Conservation (phyloP, 2,797 vertebrate species). For the Poecile montanus region DNA sequence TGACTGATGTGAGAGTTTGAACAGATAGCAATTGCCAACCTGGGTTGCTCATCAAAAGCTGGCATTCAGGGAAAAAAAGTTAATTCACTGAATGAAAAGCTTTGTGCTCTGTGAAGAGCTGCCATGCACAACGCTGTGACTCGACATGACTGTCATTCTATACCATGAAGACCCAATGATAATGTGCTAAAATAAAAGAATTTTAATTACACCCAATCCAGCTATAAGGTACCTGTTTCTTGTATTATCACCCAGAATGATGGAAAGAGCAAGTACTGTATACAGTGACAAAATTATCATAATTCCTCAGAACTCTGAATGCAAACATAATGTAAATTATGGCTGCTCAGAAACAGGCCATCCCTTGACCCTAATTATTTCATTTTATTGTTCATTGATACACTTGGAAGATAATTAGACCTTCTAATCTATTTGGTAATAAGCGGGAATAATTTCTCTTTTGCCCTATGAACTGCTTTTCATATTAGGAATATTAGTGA, state of each 20-base stretch:
- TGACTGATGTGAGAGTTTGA: slow-evolving; percentile 19
- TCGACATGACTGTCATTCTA: not conserved
- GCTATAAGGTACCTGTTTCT: not conserved
- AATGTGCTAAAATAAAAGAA: not conserved
- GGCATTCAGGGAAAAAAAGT: not conserved
- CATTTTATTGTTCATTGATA: slow-evolving; percentile 29
- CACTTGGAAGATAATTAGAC: slow-evolving; percentile 26
- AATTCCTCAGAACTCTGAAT: not conserved
- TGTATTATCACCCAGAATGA: not conserved
- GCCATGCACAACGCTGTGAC: not conserved
- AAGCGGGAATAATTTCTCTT: slow-evolving; percentile 51
- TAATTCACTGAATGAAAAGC: not conserved
- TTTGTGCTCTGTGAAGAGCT: not conserved
- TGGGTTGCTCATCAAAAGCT: not conserved
- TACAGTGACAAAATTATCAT: not conserved
- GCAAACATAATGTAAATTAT: not conserved
- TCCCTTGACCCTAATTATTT: slow-evolving; percentile 62
- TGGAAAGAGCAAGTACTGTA: not conserved
- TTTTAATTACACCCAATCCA: not conserved
- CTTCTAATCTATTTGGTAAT: slow-evolving; percentile 55
- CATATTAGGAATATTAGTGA: slow-evolving; percentile 59
- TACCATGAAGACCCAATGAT: not conserved
- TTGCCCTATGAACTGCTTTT: slow-evolving; percentile 20
- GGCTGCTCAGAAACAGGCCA: slow-evolving; percentile 3
- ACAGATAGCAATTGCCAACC: not conserved